These are phyloP conservation scores for Anolis apletophallus DNA, from an alignment of 2,797 vertebrate species.

Conservation along the genomic window DNA sequence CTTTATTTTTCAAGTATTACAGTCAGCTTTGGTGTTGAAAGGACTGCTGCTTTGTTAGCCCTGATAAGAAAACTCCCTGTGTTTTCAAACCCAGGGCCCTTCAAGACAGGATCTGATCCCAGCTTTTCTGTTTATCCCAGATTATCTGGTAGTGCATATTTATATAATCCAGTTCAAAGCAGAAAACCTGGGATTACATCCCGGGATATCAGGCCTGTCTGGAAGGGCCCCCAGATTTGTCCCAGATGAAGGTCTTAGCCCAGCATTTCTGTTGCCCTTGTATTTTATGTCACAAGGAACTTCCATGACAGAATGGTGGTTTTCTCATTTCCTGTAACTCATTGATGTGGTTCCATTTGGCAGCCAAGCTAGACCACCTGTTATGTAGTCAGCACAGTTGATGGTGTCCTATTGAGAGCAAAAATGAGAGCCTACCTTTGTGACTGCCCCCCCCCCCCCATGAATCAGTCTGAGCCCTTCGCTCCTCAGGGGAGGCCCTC, in stretches of 20 bases:
- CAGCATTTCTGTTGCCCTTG: accelerated
- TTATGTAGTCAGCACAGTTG: neutral
- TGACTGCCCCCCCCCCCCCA: too few relatives aligned
- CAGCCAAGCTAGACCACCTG: neutral
- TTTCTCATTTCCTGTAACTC: neutral
- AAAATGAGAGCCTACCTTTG: too few relatives aligned
- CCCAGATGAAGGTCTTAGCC: too few relatives aligned
- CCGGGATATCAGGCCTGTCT: too few relatives aligned
- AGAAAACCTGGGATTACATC: too few relatives aligned
- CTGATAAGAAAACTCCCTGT: neutral
- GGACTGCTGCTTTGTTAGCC: accelerated
- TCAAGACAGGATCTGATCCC: too few relatives aligned
- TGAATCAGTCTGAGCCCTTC: too few relatives aligned
- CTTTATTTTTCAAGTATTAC: neutral
- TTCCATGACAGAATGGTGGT: neutral
- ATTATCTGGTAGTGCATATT: too few relatives aligned
- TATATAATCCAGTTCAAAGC: too few relatives aligned
- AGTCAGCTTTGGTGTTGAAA: neutral
- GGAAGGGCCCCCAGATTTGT: too few relatives aligned
- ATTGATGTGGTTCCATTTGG: neutral
- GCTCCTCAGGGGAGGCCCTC: too few relatives aligned
- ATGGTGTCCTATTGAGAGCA: constrained; percentile 12
- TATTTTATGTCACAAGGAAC: neutral
- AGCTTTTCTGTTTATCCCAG: too few relatives aligned
- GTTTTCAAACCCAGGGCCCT: neutral